Conservation (phyloP, 2,888 invertebrate species). For the Drosophila niveifrons region DNA sequence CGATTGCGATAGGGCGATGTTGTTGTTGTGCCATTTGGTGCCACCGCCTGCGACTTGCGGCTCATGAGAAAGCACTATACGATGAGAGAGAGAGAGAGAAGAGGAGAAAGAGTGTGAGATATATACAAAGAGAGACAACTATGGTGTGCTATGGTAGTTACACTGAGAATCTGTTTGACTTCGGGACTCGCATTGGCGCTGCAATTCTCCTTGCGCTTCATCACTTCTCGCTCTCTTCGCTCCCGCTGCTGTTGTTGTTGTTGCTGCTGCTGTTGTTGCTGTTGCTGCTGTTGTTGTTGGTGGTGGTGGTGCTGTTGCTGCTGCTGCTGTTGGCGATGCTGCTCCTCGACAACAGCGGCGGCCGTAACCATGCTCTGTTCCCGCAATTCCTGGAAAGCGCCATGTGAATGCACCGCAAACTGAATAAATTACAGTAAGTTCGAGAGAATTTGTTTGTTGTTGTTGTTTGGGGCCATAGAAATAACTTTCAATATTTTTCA, state of each 20-base stretch:
- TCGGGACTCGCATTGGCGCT: constrained; percentile 98
- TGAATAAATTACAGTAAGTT: constrained; percentile 84
- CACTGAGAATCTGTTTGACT: constrained; percentile 98
- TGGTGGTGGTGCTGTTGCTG: constrained; percentile 86
- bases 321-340: constrained; percentile 83
- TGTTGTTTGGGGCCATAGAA: constrained; percentile 41
- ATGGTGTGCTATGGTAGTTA: constrained; percentile 77
- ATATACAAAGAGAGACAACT: background rate
- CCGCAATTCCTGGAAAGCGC: constrained; percentile 91
- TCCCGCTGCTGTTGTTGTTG: constrained; percentile 89
- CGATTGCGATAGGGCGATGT: constrained; percentile 92
- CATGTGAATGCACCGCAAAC: constrained; percentile 86
- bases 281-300: constrained; percentile 88
- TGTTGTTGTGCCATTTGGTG: constrained; percentile 89
- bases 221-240: constrained; percentile 93
- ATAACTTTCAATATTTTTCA: constrained; percentile 16
- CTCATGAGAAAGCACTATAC: constrained; percentile 92
- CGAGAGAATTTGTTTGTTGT: constrained; percentile 66
- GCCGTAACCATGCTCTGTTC: constrained; percentile 88
- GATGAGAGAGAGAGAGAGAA: constrained; percentile 4
- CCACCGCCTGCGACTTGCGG: constrained; percentile 90
- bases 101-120: background rate
- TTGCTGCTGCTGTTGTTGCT: constrained; percentile 86
- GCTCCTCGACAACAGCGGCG: constrained; percentile 90
- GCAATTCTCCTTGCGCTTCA: constrained; percentile 98